A percentile compares a stretch with the other conserved stretches of the same genome.
Evolutionary conservation across 2,888 invertebrate genomes (phyloP).

Genomic region (Acanthosepion lycidas): DNA sequence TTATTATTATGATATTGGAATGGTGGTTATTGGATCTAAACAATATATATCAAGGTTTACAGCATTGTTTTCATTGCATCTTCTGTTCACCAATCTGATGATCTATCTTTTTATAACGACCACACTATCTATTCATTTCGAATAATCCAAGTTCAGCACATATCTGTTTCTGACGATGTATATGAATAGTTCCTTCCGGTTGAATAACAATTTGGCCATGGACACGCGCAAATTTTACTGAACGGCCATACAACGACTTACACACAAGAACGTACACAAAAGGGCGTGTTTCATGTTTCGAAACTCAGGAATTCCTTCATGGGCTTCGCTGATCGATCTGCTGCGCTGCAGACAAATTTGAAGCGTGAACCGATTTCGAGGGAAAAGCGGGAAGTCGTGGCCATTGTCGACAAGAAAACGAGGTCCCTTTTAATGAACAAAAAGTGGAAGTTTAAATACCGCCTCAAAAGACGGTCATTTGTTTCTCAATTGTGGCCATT

Average conservation of each 20-base stretch:
- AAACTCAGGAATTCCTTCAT: not conserved
- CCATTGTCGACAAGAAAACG: not conserved
- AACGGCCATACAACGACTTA: not conserved
- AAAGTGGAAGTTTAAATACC: not conserved
- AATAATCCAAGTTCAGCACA: not conserved
- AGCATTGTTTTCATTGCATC: not conserved
- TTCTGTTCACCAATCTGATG: not conserved
- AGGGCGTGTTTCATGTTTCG: not conserved
- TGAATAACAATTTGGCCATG: not conserved
- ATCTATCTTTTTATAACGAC: not conserved
- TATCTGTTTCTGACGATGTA: not conserved
- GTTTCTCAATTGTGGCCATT: slow-evolving; percentile 20
- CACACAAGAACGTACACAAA: not conserved
- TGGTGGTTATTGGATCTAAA: too few relatives aligned
- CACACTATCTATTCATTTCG: not conserved
- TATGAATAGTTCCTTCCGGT: not conserved
- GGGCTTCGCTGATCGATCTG: not conserved
- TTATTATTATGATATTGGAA: too few relatives aligned
- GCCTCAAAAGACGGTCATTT: not conserved
- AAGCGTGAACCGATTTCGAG: not conserved
- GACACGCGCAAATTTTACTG: not conserved
- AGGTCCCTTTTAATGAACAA: not conserved
- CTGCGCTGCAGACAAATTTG: not conserved
- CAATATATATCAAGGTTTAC: too few relatives aligned
- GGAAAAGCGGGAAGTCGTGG: not conserved